Conservation (phyloP, 2,113 vertebrate species). For the Erythrocebus patas region DNA sequence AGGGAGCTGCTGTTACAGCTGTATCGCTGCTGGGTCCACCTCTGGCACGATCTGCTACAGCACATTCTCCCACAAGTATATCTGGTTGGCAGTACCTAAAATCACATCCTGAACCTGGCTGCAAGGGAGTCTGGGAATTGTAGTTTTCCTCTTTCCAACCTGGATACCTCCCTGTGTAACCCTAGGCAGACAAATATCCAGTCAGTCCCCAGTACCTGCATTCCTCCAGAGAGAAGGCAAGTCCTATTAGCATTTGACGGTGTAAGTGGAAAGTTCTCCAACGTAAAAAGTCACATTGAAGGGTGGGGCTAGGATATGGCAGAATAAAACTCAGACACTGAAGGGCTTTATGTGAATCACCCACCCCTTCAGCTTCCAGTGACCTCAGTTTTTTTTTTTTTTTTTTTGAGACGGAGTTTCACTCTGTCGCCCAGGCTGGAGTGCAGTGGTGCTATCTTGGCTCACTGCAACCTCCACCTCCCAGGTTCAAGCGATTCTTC, state of each 20-base stretch:
- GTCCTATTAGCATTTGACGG: background rate
- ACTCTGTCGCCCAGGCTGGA: no score
- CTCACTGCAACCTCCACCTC: no score
- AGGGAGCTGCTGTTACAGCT: background rate
- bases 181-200: background rate
- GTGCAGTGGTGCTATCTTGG: no score
- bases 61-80: background rate
- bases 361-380: background rate
- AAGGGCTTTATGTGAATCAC: background rate
- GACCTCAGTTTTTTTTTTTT: no score
- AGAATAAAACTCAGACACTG: background rate
- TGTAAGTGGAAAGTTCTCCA: background rate
- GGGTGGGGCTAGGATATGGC: background rate
- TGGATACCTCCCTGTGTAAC: background rate
- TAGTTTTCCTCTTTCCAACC: background rate
- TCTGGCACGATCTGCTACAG: background rate
- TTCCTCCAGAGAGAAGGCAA: background rate
- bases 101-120: background rate
- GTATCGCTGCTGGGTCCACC: background rate
- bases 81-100: background rate
- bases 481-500: no score
- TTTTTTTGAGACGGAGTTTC: no score
- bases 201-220: background rate
- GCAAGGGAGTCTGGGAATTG: background rate
- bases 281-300: background rate